Evolutionary conservation across 2,113 vertebrate genomes (phyloP), one percentile per base, ranked within the genome.

Genomic region (Anolis carolinensis): DNA sequence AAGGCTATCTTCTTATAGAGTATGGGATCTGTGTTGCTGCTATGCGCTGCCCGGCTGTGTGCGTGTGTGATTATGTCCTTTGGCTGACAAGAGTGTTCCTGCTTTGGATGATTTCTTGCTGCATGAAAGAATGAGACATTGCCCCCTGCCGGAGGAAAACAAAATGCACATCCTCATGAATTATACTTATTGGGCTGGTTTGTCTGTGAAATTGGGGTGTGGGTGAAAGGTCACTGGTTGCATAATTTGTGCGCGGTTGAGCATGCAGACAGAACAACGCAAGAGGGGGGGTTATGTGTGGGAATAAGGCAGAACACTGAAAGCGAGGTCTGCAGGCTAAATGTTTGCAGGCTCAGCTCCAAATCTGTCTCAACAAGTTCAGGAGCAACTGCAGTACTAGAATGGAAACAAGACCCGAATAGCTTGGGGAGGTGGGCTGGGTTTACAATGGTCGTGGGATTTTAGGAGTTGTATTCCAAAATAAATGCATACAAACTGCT

Each of bases 61-160:
- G 39, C n/a, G 48, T 7, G 14, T 50, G 23, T 8, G 5, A 7
- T 74, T 50, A 86, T 48, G 68, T 34, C 21, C 85, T 65, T 27
- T 36, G 21, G 14, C 25, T 7, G n/a, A 59, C 55, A 65, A 9
- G n/a, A 63, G 55, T 2, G 20, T 14, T 50, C 27, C 36, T 30
- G 70, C 23, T 59, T 30, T 75, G 25, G 71, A 55, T 34, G 7
- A 11, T 27, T 55, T 79, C 39, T 23, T 6, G 23, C 34, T 32
- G 34, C 67, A 72, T 71, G 25, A 85, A 11, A 67, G 84, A 85
- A 72, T 79, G 50, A 50, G 68, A n/a, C 85, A 68, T 55, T 81
- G 85, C 71, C 70, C 79, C 85, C 85, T 86, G 79, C 79, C 36
- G 85, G 78, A n/a, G 5, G 25, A 23, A 36, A 50, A 23, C 50